Conservation (phyloP, 2,113 vertebrate species). For the Ciconia boyciana region DNA sequence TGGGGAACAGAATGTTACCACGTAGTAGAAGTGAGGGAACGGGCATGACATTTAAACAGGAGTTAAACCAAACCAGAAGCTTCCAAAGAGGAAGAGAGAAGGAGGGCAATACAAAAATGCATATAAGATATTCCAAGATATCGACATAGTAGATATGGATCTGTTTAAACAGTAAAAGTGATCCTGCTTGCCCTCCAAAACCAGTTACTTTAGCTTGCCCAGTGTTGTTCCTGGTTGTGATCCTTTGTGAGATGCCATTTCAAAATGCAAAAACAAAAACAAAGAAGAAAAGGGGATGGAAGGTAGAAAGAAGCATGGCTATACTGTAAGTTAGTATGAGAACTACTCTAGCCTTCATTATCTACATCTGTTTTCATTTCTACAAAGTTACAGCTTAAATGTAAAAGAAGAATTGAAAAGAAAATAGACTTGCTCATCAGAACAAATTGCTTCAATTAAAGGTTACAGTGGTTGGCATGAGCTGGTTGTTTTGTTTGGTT, state of each 20-base stretch:
- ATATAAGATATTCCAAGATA: not conserved
- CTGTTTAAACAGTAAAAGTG: not conserved
- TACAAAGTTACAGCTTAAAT: not conserved
- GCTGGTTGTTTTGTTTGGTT: not conserved
- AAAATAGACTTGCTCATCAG: not conserved
- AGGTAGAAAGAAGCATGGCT: not conserved
- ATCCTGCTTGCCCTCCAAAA: not conserved
- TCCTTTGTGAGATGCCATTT: not conserved
- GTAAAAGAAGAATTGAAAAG: not conserved
- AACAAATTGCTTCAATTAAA: conserved; percentile 20
- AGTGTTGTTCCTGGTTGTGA: not conserved
- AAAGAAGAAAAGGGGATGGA: not conserved
- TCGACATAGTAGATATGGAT: not conserved
- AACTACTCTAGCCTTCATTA: not conserved
- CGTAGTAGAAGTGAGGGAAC: not conserved
- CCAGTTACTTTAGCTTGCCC: not conserved
- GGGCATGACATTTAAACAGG: not conserved
- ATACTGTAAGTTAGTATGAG: not conserved
- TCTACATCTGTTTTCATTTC: not conserved
- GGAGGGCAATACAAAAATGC: not conserved
- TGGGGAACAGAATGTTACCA: not conserved
- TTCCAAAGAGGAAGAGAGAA: not conserved
- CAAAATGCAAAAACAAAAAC: not conserved
- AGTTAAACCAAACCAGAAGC: not conserved
- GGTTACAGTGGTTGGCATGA: not conserved